Evolutionary conservation across 2,797 vertebrate species (phyloP), one percentile per base, ranked within the genome.

Genomic region (Sebastes wilsoni): DNA sequence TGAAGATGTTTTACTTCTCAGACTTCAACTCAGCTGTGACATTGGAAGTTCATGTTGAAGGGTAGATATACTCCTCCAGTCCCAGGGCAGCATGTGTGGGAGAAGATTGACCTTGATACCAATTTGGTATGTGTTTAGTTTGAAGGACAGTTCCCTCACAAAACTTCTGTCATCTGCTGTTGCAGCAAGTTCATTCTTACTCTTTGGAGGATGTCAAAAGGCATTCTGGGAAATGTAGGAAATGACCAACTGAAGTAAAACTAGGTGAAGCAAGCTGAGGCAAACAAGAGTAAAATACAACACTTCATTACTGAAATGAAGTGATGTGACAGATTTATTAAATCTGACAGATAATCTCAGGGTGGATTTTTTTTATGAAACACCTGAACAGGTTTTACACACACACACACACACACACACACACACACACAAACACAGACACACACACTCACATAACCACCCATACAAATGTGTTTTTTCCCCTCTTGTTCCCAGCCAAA

Each of bases 401-500:
- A 30, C 8, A 54, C 69, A 80, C 52, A 28, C 78, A 66, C 23
- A 55, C 11, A 4, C 1, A 36, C 30, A 30, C 28, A 28, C 49
- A 32, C 6, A 56, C 76, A 77, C 6, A 56, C 76, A 77, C 36
- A 75, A 23, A 81, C 52, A 23, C 32, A 66, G 23, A 42, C 5
- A 58, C 77, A 72, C 36, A 80, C 32, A 80, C 28, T 28, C 78
- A 66, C 28, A 62, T 28, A 77, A 58, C 30, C 72, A 42, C 56
- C 75, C 36, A 67, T 3, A 42, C 56, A 80, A 72, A 34, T 32
- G 28, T 34, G 28, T 64, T 25, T 74, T 74, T 58, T 54, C 18
- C 56, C 32, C 60, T 67, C 68, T 64, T 86, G 82, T 91, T 90
- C 84, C 77, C 82, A 84, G 75, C 89, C 88, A 88, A 78, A 93